These are phyloP conservation scores for Cosmorhoe ocellata DNA, from an alignment of 2,888 invertebrate genomes.

Conservation along the genomic window DNA sequence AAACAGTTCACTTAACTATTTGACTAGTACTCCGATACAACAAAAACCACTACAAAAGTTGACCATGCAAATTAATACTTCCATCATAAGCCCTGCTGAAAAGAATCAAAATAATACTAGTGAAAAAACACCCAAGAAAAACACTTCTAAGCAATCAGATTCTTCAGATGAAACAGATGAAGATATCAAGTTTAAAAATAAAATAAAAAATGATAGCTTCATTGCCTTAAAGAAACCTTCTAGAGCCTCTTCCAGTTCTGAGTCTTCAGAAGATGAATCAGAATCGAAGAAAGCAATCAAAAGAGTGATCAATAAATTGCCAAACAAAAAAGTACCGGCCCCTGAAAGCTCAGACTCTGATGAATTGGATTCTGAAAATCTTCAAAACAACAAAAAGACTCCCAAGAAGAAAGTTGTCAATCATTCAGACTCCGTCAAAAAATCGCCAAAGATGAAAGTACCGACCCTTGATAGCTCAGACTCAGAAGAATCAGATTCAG, in stretches of 20 bases:
- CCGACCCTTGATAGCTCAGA: slow-evolving; percentile 7
- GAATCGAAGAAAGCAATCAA: slow-evolving; percentile 1
- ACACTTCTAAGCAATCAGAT: neutral
- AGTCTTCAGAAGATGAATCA: slow-evolving; percentile 12
- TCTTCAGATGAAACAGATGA: slow-evolving; percentile 28
- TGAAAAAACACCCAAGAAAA: slow-evolving; percentile 24
- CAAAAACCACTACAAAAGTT: slow-evolving; percentile 55
- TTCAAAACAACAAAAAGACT: neutral
- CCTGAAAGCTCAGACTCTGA: slow-evolving; percentile 13
- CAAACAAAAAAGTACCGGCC: slow-evolving; percentile 3
- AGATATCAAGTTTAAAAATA: slow-evolving; percentile 29
- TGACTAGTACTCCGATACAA: slow-evolving; percentile 68
- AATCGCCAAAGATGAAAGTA: slow-evolving; percentile 7
- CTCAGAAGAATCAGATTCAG: slow-evolving; percentile 7
- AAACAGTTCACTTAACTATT: slow-evolving; percentile 51
- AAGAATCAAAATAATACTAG: slow-evolving; percentile 33
- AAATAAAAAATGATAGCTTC: neutral
- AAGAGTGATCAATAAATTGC: slow-evolving; percentile 3
- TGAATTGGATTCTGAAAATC: slow-evolving; percentile 1
- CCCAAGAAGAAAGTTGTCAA: slow-evolving; percentile 2
- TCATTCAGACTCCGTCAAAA: slow-evolving; percentile 4
- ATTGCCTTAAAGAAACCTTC: slow-evolving; percentile 4
- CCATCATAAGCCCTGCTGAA: slow-evolving; percentile 49
- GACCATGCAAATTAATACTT: slow-evolving; percentile 56
- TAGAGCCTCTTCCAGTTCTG: slow-evolving; percentile 11